Evolutionary conservation across 2,797 vertebrate species (phyloP), one percentile per base, ranked within the genome.

Genomic region (Leptoclinus maculatus): DNA sequence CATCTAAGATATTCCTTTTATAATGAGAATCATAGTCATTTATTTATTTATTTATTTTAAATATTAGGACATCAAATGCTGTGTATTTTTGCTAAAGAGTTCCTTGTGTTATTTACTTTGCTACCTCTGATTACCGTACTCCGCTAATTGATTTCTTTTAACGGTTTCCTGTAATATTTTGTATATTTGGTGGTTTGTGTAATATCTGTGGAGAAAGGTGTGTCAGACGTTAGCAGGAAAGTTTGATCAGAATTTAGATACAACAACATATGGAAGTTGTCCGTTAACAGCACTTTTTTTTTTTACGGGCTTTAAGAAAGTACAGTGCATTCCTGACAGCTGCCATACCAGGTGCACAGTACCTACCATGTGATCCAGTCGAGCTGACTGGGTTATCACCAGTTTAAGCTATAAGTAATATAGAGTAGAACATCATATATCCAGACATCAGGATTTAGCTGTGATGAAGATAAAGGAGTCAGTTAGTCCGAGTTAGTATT

Each of bases 371-470:
- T 51, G 7, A 64, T 68, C 54, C 32, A 49, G 19, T 14, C 10
- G 23, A 47, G n/a, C 34, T 70, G 27, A 56, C 8, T 5, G 1
- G 3, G 5, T 19, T 32, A 41, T 65, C 45, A 2, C 25, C 17
- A 64, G 27, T 64, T 59, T 60, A 34, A 60, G 14, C 9, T 36
- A 21, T 47, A 16, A 57, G 53, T 38, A 14, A 34, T n/a, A 51
- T 19, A 45, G 12, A 60, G 5, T 17, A 38, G n/a, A 76, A 60
- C 7, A 58, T 34, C n/a, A n/a, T 59, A 38, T 32, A 59, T 39
- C 32, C 66, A 71, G 34, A 73, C 32, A 69, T 53, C 19, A 58
- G 23, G 23, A 32, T 63, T 57, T 27, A 39, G n/a, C 27, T 54
- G 21, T n/a, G 16, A 38, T 21, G 3, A 21, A 41, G 8, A 64